phyloP scores from a whole-genome alignment of 2,797 vertebrate genomes.

The Orestias chungarensis region DNA sequence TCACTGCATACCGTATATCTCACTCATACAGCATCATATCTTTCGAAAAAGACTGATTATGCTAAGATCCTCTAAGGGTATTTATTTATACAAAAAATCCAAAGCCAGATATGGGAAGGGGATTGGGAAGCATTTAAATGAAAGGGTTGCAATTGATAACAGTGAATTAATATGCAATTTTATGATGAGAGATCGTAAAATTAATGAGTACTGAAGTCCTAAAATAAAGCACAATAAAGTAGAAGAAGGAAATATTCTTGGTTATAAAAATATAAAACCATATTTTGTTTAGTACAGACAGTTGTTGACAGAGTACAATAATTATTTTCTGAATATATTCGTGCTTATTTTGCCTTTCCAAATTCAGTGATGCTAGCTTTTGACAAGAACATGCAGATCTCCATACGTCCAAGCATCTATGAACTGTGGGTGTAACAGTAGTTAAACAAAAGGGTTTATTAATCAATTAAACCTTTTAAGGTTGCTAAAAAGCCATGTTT shows the following conservation, averaged over 20 bases:
- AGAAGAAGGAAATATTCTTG: background rate
- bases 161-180: background rate
- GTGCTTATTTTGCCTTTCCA: too few species aligned
- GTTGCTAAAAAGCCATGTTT: too few species aligned
- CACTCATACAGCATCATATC: slow-evolving; percentile 52
- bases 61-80: slow-evolving; percentile 54
- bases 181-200: background rate
- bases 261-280: background rate
- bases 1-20: slow-evolving; percentile 55
- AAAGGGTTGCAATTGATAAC: slow-evolving; percentile 19
- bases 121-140: slow-evolving; percentile 32
- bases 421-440: too few species aligned
- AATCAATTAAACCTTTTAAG: too few species aligned
- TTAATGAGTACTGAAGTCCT: background rate
- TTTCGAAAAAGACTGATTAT: slow-evolving; percentile 55
- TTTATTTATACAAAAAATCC: slow-evolving; percentile 64
- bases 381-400: too few species aligned
- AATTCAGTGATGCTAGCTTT: too few species aligned
- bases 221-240: background rate
- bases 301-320: too few species aligned
- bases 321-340: too few species aligned
- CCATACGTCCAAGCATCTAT: too few species aligned
- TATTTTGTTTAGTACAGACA: background rate
- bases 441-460: too few species aligned
- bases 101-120: slow-evolving; percentile 35